These are phyloP conservation scores for Thyatira batis DNA, from an alignment of 2,888 invertebrate genomes.

Conservation along the genomic window DNA sequence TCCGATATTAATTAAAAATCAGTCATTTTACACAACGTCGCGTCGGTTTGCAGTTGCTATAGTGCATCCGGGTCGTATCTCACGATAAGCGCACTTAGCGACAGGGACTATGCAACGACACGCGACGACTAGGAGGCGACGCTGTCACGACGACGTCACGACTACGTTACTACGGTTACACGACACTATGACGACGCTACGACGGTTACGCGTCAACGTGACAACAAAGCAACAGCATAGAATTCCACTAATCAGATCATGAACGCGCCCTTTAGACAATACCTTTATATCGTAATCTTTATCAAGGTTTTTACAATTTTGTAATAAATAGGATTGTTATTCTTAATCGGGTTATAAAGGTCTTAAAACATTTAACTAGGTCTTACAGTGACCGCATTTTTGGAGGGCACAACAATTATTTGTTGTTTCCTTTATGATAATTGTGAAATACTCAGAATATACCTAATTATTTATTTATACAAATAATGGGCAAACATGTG, in stretches of 20 bases:
- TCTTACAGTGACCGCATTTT: neutral
- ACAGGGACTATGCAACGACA: neutral
- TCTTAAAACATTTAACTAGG: slow-evolving; percentile 1
- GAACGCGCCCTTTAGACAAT: slow-evolving; percentile 37
- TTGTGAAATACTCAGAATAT: neutral
- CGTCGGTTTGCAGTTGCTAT: neutral
- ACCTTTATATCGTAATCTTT: slow-evolving; percentile 27
- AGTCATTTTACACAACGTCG: neutral
- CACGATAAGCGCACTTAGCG: neutral
- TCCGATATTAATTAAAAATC: neutral
- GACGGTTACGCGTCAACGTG: neutral
- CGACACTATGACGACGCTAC: neutral
- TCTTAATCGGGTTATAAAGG: slow-evolving; percentile 10
- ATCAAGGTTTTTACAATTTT: slow-evolving; percentile 29
- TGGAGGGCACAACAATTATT: neutral
- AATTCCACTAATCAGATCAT: slow-evolving; percentile 29
- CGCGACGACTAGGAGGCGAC: neutral
- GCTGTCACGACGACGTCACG: neutral
- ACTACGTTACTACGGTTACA: neutral
- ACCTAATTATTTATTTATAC: too few species aligned
- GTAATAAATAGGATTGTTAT: slow-evolving; percentile 26
- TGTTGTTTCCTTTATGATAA: neutral
- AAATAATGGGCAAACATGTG: too few species aligned
- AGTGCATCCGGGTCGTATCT: neutral
- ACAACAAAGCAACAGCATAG: neutral